A percentile compares a stretch with the other conserved stretches of the same genome.
These are phyloP conservation scores for Agapornis canus DNA, from an alignment of 2,797 vertebrate genomes.

Conservation along the genomic window DNA sequence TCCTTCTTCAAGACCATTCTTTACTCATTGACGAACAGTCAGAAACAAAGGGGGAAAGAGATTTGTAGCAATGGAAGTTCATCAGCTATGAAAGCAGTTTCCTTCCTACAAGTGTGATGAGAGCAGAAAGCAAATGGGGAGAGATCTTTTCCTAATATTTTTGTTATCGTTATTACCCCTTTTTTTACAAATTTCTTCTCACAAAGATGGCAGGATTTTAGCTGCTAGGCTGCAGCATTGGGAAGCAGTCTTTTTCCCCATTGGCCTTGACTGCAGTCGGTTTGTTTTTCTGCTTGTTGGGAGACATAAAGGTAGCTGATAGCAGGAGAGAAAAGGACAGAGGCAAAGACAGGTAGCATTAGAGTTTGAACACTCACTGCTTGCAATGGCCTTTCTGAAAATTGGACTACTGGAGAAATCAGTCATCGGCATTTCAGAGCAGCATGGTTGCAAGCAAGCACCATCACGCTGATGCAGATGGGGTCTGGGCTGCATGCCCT, in stretches of 20 bases:
- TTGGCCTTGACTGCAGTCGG: not conserved
- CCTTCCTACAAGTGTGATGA: fast-evolving
- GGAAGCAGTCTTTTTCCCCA: not conserved
- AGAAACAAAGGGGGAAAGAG: not conserved
- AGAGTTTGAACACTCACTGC: not conserved
- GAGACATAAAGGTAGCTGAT: not conserved
- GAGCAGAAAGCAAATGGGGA: not conserved
- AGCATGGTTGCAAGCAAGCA: fast-evolving
- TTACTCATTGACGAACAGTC: not conserved
- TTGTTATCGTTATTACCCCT: not conserved
- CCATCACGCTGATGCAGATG: not conserved
- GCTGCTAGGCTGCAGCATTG: not conserved
- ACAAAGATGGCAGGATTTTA: not conserved
- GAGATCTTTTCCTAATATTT: not conserved
- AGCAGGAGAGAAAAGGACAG: not conserved
- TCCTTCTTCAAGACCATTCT: not conserved
- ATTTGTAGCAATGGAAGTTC: not conserved
- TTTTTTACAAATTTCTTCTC: not conserved
- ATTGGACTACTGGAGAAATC: not conserved
- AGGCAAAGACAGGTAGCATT: not conserved
- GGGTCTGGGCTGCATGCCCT: not conserved
- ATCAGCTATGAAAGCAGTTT: not conserved
- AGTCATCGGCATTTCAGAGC: not conserved
- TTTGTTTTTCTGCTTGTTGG: not conserved
- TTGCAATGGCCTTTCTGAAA: not conserved